These are phyloP conservation scores for Pammene fasciana DNA, from an alignment of 2,888 invertebrate species.

Conservation along the genomic window DNA sequence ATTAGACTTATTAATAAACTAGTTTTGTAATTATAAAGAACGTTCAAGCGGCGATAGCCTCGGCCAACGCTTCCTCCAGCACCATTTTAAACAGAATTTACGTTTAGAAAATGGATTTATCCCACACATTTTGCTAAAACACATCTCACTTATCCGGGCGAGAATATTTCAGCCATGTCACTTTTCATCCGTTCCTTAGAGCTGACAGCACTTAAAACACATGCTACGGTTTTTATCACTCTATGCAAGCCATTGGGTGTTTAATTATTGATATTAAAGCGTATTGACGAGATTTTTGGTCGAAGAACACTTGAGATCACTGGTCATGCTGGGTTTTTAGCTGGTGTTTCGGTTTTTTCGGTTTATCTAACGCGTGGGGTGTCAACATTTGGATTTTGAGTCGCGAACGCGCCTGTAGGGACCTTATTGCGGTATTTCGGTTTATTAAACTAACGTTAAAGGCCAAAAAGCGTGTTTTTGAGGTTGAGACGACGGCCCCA, in stretches of 20 bases:
- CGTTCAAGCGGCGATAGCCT: constrained; percentile 38
- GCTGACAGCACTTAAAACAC: constrained; percentile 46
- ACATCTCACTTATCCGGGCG: constrained; percentile 67
- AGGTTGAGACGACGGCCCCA: constrained; percentile 70
- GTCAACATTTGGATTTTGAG: constrained; percentile 44
- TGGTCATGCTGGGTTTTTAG: constrained; percentile 51
- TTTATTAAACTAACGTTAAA: constrained; percentile 62
- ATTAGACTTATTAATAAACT: constrained; percentile 11
- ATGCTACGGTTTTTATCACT: constrained; percentile 47
- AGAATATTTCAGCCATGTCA: constrained; percentile 68
- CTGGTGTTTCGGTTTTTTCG: constrained; percentile 48
- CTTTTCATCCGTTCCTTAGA: constrained; percentile 45
- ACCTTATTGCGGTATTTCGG: constrained; percentile 53
- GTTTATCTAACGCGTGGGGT: constrained; percentile 41
- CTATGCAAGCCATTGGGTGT: constrained; percentile 28
- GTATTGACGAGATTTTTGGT: constrained; percentile 47
- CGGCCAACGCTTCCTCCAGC: constrained; percentile 77
- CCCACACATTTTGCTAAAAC: constrained; percentile 65
- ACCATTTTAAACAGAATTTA: constrained; percentile 76
- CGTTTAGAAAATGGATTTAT: constrained; percentile 62
- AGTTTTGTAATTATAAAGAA: constrained; percentile 36
- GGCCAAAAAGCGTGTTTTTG: constrained; percentile 73
- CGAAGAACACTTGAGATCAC: constrained; percentile 46
- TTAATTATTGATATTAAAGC: constrained; percentile 48
- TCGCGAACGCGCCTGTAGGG: constrained; percentile 46